phyloP scores from a whole-genome alignment of 2,113 vertebrate species.

The Ranitomeya imitator region DNA sequence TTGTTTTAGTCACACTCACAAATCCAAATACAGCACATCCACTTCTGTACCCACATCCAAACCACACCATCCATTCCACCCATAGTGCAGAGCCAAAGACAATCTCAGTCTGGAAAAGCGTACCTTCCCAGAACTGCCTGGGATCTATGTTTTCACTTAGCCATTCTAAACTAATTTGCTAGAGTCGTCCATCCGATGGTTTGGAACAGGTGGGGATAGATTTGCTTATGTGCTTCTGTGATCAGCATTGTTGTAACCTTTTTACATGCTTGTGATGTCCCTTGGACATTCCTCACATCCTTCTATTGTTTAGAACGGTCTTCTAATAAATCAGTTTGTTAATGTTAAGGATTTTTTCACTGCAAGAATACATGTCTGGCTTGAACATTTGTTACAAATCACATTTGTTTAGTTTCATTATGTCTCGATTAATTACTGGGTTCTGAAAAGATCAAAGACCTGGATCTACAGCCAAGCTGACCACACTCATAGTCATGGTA shows the following conservation, averaged over 20 bases:
- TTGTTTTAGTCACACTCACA: conserved; percentile 53
- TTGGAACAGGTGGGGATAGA: conserved; percentile 40
- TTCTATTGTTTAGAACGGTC: conserved; percentile 6
- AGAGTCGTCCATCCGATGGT: conserved; percentile 22
- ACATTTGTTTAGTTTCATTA: conserved; percentile 12
- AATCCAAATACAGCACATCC: conserved; percentile 56
- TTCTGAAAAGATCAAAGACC: not conserved
- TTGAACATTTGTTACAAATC: not conserved
- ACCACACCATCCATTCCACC: conserved; percentile 58
- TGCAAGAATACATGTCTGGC: not conserved
- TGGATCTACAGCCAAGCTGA: conserved; percentile 17
- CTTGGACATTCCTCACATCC: conserved; percentile 2
- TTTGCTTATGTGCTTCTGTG: conserved; percentile 43
- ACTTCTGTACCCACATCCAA: conserved; percentile 55
- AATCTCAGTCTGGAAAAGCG: conserved; percentile 53
- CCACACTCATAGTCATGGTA: not conserved
- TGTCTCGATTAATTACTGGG: not conserved
- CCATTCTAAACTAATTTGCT: conserved; percentile 45
- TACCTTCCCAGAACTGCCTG: conserved; percentile 47
- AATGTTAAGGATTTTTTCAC: not conserved
- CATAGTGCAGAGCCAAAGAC: conserved; percentile 51
- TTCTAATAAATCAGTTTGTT: conserved; percentile 7
- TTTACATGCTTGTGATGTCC: not conserved
- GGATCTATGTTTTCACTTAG: conserved; percentile 55
- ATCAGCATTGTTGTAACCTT: conserved; percentile 33